These are phyloP conservation scores for Lerema accius DNA, from an alignment of 1,140 invertebrate genomes.

Conservation along the genomic window DNA sequence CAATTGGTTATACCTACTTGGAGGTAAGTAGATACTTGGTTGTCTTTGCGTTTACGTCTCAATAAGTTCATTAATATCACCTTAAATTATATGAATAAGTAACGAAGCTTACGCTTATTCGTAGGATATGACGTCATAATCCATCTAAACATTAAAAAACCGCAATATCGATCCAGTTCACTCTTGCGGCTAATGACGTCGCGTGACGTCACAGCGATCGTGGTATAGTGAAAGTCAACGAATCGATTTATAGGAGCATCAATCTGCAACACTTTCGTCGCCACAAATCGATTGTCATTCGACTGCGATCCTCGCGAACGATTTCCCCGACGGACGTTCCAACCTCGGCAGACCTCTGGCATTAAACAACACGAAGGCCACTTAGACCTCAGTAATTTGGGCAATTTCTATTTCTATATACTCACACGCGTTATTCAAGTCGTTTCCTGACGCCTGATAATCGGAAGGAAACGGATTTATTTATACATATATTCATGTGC, in stretches of 20 bases:
- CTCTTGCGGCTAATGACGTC: slow-evolving; percentile 39
- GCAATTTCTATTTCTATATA: slow-evolving; percentile 34
- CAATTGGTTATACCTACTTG: too few relatives aligned
- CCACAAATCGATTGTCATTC: slow-evolving; percentile 66
- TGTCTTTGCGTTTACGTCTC: too few relatives aligned
- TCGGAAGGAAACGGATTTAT: slow-evolving; percentile 42
- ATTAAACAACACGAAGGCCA: slow-evolving; percentile 11
- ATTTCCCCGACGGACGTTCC: slow-evolving; percentile 41
- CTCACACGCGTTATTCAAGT: slow-evolving; percentile 15
- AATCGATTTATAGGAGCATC: slow-evolving; percentile 53
- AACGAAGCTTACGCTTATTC: too few relatives aligned
- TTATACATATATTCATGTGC: slow-evolving; percentile 21
- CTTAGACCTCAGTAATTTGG: slow-evolving; percentile 21
- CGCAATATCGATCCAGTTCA: slow-evolving; percentile 18
- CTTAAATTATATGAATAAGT: too few relatives aligned
- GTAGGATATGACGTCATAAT: too few relatives aligned
- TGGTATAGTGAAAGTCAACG: slow-evolving; percentile 61
- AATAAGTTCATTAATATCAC: too few relatives aligned
- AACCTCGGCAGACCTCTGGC: slow-evolving; percentile 15
- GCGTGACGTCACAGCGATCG: slow-evolving; percentile 43
- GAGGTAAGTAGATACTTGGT: too few relatives aligned
- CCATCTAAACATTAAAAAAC: too few relatives aligned
- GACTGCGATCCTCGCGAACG: slow-evolving; percentile 46
- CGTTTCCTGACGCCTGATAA: slow-evolving; percentile 34
- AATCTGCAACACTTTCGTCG: slow-evolving; percentile 70